A percentile compares a stretch with the other conserved stretches of the same genome.
Conservation (phyloP, 2,888 invertebrate genomes). For the Rhagonycha lutea region DNA sequence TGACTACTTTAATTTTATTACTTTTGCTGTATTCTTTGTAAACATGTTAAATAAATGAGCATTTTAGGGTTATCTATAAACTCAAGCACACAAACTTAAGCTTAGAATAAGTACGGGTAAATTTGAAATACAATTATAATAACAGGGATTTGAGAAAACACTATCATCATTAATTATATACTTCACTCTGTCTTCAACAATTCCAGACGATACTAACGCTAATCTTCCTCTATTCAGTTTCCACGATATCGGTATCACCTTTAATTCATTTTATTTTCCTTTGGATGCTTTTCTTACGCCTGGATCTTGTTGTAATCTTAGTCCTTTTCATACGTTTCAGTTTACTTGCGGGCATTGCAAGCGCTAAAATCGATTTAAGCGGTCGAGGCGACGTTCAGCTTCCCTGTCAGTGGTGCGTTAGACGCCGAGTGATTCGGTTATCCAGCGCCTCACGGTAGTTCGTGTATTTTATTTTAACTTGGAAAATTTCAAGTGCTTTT, state of each 20-base stretch:
- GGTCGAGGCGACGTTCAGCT: conserved; percentile 36
- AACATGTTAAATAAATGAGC: background rate
- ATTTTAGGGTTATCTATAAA: conserved; percentile 10
- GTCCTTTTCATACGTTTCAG: conserved; percentile 29
- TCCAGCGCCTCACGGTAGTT: background rate
- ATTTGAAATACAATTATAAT: conserved; percentile 21
- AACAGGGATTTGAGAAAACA: conserved; percentile 21
- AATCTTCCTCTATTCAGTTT: conserved; percentile 9
- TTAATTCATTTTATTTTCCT: conserved; percentile 21
- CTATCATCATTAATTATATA: conserved; percentile 17
- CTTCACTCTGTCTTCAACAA: conserved; percentile 14
- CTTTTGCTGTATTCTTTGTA: background rate
- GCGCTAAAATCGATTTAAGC: conserved; percentile 43
- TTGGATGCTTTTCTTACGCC: conserved; percentile 19
- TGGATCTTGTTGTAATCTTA: conserved; percentile 24
- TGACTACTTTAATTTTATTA: background rate
- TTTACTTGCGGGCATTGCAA: conserved; percentile 38
- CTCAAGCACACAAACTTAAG: conserved; percentile 6
- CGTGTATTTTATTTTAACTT: background rate
- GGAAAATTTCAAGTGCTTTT: background rate
- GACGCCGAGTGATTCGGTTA: conserved; percentile 29
- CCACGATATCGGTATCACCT: conserved; percentile 19
- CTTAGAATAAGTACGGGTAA: conserved; percentile 6
- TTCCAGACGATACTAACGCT: conserved; percentile 4
- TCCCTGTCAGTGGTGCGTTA: conserved; percentile 40